Percentiles rank a stretch among this genome's conserved stretches.
These are phyloP conservation scores for Drosophila flavopinicola DNA, from an alignment of 2,888 invertebrate genomes.

Conservation along the genomic window DNA sequence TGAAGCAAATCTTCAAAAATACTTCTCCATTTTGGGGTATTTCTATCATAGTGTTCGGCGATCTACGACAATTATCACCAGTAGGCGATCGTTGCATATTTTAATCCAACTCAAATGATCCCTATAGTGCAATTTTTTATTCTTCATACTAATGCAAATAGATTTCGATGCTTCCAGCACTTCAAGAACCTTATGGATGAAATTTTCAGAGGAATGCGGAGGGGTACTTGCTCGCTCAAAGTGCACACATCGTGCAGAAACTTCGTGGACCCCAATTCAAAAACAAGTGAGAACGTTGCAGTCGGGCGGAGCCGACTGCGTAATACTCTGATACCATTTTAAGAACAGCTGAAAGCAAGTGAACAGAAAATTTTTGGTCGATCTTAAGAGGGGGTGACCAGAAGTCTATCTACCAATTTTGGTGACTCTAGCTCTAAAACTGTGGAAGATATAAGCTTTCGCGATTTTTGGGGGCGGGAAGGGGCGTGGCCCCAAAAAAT, in stretches of 20 bases:
- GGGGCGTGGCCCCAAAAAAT: too few species aligned
- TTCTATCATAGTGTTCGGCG: background rate
- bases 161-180: background rate
- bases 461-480: too few species aligned
- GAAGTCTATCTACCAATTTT: too few species aligned
- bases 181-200: background rate
- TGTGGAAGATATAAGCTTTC: too few species aligned
- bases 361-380: too few species aligned
- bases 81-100: constrained; percentile 10
- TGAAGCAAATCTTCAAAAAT: background rate
- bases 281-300: constrained; percentile 6
- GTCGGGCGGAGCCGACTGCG: constrained; percentile 14
- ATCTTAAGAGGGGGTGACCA: too few species aligned
- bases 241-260: background rate
- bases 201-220: too few species aligned
- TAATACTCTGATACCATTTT: too few species aligned
- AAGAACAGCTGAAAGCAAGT: too few species aligned
- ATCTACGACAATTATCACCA: constrained; percentile 6
- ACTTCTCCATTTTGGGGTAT: constrained; percentile 1
- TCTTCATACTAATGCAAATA: too few species aligned
- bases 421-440: too few species aligned
- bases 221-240: too few species aligned
- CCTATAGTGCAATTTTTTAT: background rate
- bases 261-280: constrained; percentile 14
- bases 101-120: background rate